These are phyloP conservation scores for Seriola aureovittata DNA, from an alignment of 2,113 vertebrate genomes.

Conservation along the genomic window DNA sequence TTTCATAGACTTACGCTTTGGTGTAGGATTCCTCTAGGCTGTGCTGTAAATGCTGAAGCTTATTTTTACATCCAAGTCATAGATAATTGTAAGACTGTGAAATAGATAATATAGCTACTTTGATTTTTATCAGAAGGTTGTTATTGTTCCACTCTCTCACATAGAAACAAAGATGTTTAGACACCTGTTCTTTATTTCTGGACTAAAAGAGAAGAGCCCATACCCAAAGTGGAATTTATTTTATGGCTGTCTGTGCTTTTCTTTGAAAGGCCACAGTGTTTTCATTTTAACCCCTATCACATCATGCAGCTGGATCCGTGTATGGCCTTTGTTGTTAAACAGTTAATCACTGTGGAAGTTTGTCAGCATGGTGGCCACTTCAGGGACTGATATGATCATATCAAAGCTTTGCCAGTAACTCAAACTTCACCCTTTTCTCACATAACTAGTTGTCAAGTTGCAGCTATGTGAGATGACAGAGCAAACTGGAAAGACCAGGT, in stretches of 20 bases:
- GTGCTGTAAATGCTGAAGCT: slow-evolving; percentile 4
- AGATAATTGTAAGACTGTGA: slow-evolving; percentile 39
- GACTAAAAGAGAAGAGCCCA: slow-evolving; percentile 15
- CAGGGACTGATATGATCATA: slow-evolving; percentile 62
- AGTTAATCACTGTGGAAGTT: slow-evolving; percentile 26
- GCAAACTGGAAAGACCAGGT: slow-evolving; percentile 10
- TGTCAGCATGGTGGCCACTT: slow-evolving; percentile 33
- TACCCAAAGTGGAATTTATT: slow-evolving; percentile 6
- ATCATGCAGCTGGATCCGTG: slow-evolving; percentile 48
- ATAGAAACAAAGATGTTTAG: slow-evolving; percentile 48
- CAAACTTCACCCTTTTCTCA: slow-evolving; percentile 15
- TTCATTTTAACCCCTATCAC: slow-evolving; percentile 46
- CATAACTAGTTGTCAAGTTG: not conserved
- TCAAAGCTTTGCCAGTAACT: slow-evolving; percentile 56
- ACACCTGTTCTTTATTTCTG: slow-evolving; percentile 62
- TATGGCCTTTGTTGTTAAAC: slow-evolving; percentile 44
- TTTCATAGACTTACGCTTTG: not conserved
- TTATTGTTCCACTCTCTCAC: slow-evolving; percentile 27
- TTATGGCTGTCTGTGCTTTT: slow-evolving; percentile 36
- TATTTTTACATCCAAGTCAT: slow-evolving; percentile 21
- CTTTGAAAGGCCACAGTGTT: slow-evolving; percentile 21
- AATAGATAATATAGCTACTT: slow-evolving; percentile 31
- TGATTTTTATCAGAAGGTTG: slow-evolving; percentile 47
- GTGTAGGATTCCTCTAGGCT: not conserved
- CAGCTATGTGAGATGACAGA: not conserved